Evolutionary conservation across 1,140 invertebrate species (phyloP), one percentile per base, ranked within the genome.

Genomic region (Andrena cerasifolii): DNA sequence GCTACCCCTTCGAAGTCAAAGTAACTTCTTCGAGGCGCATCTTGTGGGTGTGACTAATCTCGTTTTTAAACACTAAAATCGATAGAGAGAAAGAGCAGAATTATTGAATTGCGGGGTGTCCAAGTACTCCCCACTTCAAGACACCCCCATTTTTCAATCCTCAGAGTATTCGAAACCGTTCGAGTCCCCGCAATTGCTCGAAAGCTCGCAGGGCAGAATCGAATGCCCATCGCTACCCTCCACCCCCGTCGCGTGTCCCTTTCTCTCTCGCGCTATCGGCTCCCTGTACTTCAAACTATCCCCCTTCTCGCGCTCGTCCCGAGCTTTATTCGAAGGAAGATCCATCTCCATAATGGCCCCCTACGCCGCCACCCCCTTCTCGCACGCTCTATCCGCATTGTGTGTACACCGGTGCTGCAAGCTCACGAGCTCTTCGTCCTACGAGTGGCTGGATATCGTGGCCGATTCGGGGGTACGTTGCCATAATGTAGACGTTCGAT

Each of bases 261-360:
- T 45, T 75, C 75, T 71, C 56, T 36, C 65, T 59, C 62, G n/a
- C 62, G 21, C 59, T n/a, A 47, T 40, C 49, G 18, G 56, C 76
- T 28, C 67, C 53, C 83, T 54, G 43, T 73, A 86, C 88, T 90
- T 88, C 82, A 89, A 91, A 88, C 87, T 79, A 89, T 83, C 86
- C 86, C 82, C 80, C 62, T 78, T 62, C 36, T 79, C 24, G 58
- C 28, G 45, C 66, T 51, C 54, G 47, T 82, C 63, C 65, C 80
- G 74, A 88, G 81, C 89, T 89, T 90, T 90, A 91, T 91, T 91
- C 89, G 86, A 89, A 89, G 84, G 89, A 91, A 91, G 88, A 92
- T 92, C 90, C 87, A 91, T 92, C 90, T 91, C 90, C 89, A 91
- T 92, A 92, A 92, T 91, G 87, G 87, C 89, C 88, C 88, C 85